Base-by-base conservation (phyloP, 2,113 vertebrate species). In the Trematomus loennbergii region DNA sequence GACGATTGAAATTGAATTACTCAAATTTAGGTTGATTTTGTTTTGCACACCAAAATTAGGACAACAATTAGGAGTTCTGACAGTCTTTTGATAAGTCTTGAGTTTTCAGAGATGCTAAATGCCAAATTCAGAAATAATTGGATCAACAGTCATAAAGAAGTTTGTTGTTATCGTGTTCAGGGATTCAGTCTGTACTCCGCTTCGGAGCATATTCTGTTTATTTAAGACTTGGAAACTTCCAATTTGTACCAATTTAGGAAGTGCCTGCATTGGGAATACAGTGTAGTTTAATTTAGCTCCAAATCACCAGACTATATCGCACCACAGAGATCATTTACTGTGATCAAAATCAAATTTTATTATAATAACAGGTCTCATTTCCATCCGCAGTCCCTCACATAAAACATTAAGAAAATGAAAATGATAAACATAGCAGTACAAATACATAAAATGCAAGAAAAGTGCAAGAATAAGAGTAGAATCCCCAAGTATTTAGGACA, bases 71-170 rank as follows among this genome's bases (percentile, higher is more conserved):
- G 9, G 6, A 49, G 3, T 63, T 62, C 36, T 45, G 78, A 49
- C 20, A 45, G 16, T 33, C 29, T 63, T 62, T 50, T 25, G 57
- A 73, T 50, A 45, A 40, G 48, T 61, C 43, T 46, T 68, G 12
- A 50, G 53, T 62, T 75, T 79, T 72, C 25, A 76, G 63, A 59
- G 36, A 72, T 1, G 36, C 53, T 57, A n/a, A 12, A n/a, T 43
- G 72, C 72, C 72, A 87, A 77, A 60, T 45, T 54, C 16, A 77
- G 70, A 74, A n/a, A 40, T 67, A 64, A 57, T n/a, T 49, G 59
- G 18, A 61, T 50, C 65, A 71, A 53, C 12, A 61, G 6, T 48
- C 43, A 16, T 48, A 64, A 43, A 64, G 45, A 64, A 48, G 43
- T 72, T 64, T 4, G 3, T 5, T 36, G 33, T 36, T 55, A 25